Conservation (phyloP, 2,888 invertebrate species). For the Ectemnius lituratus region DNA sequence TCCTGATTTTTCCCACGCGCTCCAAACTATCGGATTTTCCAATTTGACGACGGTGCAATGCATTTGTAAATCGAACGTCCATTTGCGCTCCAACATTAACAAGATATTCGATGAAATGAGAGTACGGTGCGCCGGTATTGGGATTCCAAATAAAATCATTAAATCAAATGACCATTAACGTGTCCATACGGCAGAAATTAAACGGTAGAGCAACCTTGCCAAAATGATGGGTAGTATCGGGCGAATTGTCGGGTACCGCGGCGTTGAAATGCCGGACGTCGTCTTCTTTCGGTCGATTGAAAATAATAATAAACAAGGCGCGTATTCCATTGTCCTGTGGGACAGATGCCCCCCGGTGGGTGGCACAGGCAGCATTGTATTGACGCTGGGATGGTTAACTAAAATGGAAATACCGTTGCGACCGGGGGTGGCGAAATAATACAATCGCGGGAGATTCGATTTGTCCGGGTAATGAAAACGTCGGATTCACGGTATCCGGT, state of each 20-base stretch:
- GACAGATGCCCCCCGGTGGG: neutral
- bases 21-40: too few relatives aligned
- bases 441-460: slow-evolving; percentile 54
- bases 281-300: neutral
- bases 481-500: slow-evolving; percentile 40
- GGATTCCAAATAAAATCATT: too few relatives aligned
- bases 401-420: slow-evolving; percentile 48
- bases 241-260: too few relatives aligned
- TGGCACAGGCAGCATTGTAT: slow-evolving; percentile 21
- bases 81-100: too few relatives aligned
- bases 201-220: neutral
- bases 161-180: too few relatives aligned
- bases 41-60: too few relatives aligned
- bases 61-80: too few relatives aligned
- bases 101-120: too few relatives aligned
- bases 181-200: neutral
- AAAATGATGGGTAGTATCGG: too few relatives aligned
- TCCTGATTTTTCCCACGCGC: too few relatives aligned
- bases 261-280: neutral
- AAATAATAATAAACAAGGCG: slow-evolving; percentile 10
- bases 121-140: too few relatives aligned
- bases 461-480: slow-evolving; percentile 51
- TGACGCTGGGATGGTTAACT: slow-evolving; percentile 31
- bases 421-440: slow-evolving; percentile 40
- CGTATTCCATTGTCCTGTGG: neutral